Evolutionary conservation across 2,888 invertebrate genomes (phyloP), one percentile per base, ranked within the genome.

Genomic region (Sarcophaga carnaria): DNA sequence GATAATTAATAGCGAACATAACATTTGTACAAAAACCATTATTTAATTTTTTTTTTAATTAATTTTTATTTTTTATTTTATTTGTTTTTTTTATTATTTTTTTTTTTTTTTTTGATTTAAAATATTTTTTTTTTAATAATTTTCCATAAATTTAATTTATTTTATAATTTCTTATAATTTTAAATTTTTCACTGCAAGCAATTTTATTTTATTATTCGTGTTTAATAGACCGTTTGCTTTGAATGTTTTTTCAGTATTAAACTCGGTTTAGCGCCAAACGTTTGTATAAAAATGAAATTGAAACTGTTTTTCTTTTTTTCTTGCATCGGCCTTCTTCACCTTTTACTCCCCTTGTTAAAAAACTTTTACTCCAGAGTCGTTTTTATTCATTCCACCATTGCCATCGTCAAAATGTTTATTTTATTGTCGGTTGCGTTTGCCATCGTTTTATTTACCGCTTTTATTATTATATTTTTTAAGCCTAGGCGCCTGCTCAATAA

Each of bases 221-320:
- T n/a, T 62, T 20, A 69, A 78, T 62, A 20, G 80, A 60, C 92
- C 91, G 92, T 81, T 89, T 91, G 90, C 92, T 90, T 90, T 89
- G 92, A 90, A 90, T 89, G 91, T 91, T 90, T 91, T 92, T 91
- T 92, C 90, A 90, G 90, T 90, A 92, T 92, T 92, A 92, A 92
- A 90, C 90, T 89, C 87, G 88, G 89, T 84, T 90, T 87, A 90
- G 89, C 88, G 90, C 88, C 74, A 90, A 91, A 89, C 92, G 90
- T 90, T 90, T 90, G 91, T 90, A 92, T 92, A 92, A 92, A 92
- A 92, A 91, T 91, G 91, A 92, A 92, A 91, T 90, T 90, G 90
- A 92, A 91, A 91, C 91, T 90, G 90, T 37, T 37, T 37, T 37
- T 88, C 83, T 86, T 83, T 82, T 20, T 17, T 67, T 14, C 62